A percentile compares a stretch with the other conserved stretches of the same genome.
phyloP scores from a whole-genome alignment of 1,140 invertebrate genomes.

The Bombyx mori region DNA sequence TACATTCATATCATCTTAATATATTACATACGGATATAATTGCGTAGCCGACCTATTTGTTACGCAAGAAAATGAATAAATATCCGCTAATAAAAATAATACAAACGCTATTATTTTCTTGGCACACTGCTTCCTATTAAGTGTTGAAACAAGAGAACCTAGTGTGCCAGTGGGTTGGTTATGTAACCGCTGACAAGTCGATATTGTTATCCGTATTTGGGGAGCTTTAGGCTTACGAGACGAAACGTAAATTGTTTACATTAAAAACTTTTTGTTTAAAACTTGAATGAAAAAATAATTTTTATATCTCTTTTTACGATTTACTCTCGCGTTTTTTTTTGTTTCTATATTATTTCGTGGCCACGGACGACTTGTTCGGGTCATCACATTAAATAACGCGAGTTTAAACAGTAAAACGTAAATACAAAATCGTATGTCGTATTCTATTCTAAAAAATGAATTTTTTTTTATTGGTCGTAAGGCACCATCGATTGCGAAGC shows the following conservation, averaged over 20 bases:
- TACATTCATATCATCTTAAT: no score
- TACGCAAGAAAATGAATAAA: no score
- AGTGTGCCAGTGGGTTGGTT: conserved; percentile 11
- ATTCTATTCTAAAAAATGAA: no score
- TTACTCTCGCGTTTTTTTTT: no score
- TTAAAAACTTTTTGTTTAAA: neutral
- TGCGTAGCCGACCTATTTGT: no score
- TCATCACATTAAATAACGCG: neutral
- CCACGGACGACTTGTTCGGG: no score
- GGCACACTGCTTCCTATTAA: conserved; percentile 16
- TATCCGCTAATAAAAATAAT: no score
- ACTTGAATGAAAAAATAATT: neutral
- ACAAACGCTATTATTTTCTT: conserved; percentile 2
- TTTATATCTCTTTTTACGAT: no score
- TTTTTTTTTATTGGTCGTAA: no score
- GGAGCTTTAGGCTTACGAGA: conserved; percentile 4
- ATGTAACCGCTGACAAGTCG: conserved; percentile 20
- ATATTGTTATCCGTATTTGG: conserved; percentile 20
- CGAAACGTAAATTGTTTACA: neutral
- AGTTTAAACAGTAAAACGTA: neutral
- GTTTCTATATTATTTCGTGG: no score
- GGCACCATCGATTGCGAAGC: no score
- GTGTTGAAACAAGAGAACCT: conserved; percentile 14
- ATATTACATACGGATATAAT: no score
- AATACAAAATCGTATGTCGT: neutral